Conservation (phyloP, 1,140 invertebrate genomes). For the Panagrolaimus sp. region DNA sequence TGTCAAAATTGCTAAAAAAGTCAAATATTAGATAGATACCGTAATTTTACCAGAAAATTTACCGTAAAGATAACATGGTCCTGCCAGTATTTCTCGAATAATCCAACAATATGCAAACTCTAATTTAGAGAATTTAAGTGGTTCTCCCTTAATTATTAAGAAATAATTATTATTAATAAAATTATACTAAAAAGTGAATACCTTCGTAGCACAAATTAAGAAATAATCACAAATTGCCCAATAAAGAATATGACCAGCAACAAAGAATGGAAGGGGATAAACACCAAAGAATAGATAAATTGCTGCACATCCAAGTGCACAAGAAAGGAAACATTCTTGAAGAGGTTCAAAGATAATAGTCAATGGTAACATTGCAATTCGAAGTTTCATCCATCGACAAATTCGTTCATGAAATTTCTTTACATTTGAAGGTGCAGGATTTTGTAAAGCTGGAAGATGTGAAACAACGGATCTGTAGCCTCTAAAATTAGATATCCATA, state of each 20-base stretch:
- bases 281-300: constrained; percentile 66
- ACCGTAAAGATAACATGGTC: constrained; percentile 79
- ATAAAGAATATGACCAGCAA: constrained; percentile 80
- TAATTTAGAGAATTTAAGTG: constrained; percentile 85
- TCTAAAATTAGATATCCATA: constrained; percentile 37
- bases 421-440: constrained; percentile 36
- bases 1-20: constrained; percentile 70
- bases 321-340: constrained; percentile 82
- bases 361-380: constrained; percentile 86
- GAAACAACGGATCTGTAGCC: constrained; percentile 50
- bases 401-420: constrained; percentile 46
- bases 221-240: constrained; percentile 95
- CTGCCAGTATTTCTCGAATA: constrained; percentile 80
- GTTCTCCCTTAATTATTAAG: constrained; percentile 73
- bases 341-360: constrained; percentile 90
- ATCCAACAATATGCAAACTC: constrained; percentile 93
- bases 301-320: constrained; percentile 71
- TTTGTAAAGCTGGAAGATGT: constrained; percentile 53
- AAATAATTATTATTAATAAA: constrained; percentile 35
- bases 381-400: constrained; percentile 78
- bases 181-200: constrained; percentile 60
- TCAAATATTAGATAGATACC: no score
- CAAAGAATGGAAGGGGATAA: constrained; percentile 81
- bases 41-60: no score
- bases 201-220: constrained; percentile 78